Evolutionary conservation across 2,888 invertebrate species (phyloP).

Genomic region (Linyphia triangularis): DNA sequence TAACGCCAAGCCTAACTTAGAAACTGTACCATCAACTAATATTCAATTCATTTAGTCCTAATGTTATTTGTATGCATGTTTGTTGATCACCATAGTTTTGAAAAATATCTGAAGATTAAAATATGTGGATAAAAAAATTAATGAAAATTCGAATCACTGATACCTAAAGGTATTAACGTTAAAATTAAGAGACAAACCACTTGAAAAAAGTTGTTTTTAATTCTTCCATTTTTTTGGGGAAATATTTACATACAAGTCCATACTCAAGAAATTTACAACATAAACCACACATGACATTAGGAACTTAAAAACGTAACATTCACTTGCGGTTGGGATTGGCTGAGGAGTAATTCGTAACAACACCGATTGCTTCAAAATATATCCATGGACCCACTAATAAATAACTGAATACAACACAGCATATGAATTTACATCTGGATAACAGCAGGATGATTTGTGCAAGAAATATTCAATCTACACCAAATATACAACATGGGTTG

Average conservation of each 20-base stretch:
- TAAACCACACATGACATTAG: slow-evolving; percentile 51
- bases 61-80: too few relatives aligned
- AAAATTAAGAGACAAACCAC: not conserved
- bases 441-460: slow-evolving; percentile 43
- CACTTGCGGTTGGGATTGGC: not conserved
- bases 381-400: slow-evolving; percentile 51
- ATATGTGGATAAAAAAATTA: too few relatives aligned
- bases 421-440: slow-evolving; percentile 11
- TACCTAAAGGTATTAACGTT: too few relatives aligned
- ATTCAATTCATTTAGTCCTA: too few relatives aligned
- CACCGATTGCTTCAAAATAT: slow-evolving; percentile 54
- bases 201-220: slow-evolving; percentile 53
- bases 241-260: slow-evolving; percentile 68
- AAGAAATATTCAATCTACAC: slow-evolving; percentile 22
- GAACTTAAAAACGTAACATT: slow-evolving; percentile 56
- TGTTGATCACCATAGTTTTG: too few relatives aligned
- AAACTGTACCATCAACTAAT: too few relatives aligned
- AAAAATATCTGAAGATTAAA: too few relatives aligned
- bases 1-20: too few relatives aligned
- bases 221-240: slow-evolving; percentile 66
- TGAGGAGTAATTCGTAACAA: slow-evolving; percentile 49
- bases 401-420: slow-evolving; percentile 8
- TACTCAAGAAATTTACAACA: slow-evolving; percentile 48
- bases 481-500: not conserved
- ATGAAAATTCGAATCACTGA: too few relatives aligned